Conservation (phyloP, 1,140 invertebrate species). For the Colletes gigas region DNA sequence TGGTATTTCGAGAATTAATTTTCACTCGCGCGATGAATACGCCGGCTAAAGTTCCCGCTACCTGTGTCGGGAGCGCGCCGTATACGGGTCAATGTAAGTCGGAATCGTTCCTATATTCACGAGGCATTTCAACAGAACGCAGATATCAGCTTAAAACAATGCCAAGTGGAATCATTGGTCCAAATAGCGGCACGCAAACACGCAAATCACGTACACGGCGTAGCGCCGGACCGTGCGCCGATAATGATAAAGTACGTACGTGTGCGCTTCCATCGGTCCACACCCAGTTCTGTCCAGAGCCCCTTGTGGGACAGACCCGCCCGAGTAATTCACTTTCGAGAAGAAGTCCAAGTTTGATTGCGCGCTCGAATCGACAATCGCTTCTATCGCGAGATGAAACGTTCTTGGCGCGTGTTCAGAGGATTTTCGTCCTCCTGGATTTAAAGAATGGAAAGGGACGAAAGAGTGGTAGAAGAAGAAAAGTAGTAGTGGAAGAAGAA, state of each 20-base stretch:
- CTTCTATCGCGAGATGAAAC: constrained; percentile 61
- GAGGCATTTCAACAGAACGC: neutral
- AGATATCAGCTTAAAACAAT: constrained; percentile 1
- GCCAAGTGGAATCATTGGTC: constrained; percentile 2
- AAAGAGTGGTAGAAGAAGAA: neutral
- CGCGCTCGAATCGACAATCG: constrained; percentile 64
- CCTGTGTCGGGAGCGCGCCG: too few relatives aligned
- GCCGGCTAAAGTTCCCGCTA: too few relatives aligned
- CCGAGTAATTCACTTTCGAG: constrained; percentile 67
- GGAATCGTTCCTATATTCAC: neutral
- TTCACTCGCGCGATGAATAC: too few relatives aligned
- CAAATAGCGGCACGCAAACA: constrained; percentile 14
- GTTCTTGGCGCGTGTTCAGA: constrained; percentile 53
- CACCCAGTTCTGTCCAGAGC: constrained; percentile 22
- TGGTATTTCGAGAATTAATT: too few relatives aligned
- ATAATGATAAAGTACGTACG: constrained; percentile 23
- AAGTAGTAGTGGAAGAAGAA: neutral
- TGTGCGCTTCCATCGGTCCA: constrained; percentile 10
- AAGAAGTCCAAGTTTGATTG: constrained; percentile 71
- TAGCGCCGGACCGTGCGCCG: neutral
- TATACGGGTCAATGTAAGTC: too few relatives aligned
- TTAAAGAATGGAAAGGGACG: constrained; percentile 19
- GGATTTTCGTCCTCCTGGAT: constrained; percentile 33
- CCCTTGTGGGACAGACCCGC: constrained; percentile 35
- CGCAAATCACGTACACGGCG: neutral